phyloP scores from a whole-genome alignment of 2,888 invertebrate genomes.

The Pseudanteris insignis region DNA sequence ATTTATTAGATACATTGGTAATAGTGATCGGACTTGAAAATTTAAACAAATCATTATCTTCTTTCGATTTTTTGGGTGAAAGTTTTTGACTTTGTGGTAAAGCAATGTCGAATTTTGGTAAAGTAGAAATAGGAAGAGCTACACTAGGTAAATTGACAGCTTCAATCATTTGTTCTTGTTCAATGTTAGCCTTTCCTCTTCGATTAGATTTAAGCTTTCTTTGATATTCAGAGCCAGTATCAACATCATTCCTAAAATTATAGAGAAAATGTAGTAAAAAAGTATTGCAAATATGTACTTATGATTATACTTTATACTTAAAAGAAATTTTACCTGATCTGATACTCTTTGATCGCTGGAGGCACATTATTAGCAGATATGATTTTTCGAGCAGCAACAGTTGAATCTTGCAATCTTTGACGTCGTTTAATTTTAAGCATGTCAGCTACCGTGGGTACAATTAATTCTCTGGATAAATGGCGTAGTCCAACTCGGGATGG shows the following conservation, averaged over 20 bases:
- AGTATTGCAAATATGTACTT: background rate
- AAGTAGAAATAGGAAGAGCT: constrained; percentile 69
- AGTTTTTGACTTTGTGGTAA: constrained; percentile 59
- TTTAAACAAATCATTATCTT: constrained; percentile 50
- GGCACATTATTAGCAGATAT: constrained; percentile 65
- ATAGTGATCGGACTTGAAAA: constrained; percentile 68
- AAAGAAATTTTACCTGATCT: constrained; percentile 53
- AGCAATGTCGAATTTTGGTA: constrained; percentile 70
- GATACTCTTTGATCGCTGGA: constrained; percentile 55
- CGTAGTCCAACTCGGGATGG: constrained; percentile 58
- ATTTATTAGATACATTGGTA: constrained; percentile 63
- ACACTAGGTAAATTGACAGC: constrained; percentile 69
- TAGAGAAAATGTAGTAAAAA: background rate
- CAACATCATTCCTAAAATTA: constrained; percentile 54
- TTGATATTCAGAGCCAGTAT: constrained; percentile 59
- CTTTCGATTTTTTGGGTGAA: constrained; percentile 8
- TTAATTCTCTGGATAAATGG: constrained; percentile 67
- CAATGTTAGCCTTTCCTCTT: constrained; percentile 50
- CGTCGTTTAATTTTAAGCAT: constrained; percentile 71
- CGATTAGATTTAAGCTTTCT: constrained; percentile 61
- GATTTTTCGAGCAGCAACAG: constrained; percentile 72
- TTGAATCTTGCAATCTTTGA: constrained; percentile 72
- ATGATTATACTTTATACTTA: background rate
- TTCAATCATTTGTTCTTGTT: constrained; percentile 65
- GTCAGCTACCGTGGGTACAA: constrained; percentile 74